These are phyloP conservation scores for Hippocampus guttulatus DNA, from an alignment of 2,113 vertebrate species.

Conservation along the genomic window DNA sequence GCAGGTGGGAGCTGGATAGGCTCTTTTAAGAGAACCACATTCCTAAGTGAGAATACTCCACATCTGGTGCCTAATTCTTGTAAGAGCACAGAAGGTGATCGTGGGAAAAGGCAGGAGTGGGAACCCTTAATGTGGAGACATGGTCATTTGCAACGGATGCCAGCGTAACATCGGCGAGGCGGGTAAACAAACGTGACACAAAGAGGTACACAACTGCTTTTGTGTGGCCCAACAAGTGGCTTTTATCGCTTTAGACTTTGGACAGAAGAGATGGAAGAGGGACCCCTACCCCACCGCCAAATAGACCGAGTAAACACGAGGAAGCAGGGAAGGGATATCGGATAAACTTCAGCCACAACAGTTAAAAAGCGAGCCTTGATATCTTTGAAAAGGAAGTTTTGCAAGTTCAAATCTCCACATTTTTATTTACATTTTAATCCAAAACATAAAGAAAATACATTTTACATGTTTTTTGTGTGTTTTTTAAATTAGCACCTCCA, in stretches of 20 bases:
- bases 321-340: constrained; percentile 30
- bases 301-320: constrained; percentile 49
- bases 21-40: too few relatives aligned
- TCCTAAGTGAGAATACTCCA: too few relatives aligned
- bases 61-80: not conserved
- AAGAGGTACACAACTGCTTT: constrained; percentile 60
- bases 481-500: too few relatives aligned
- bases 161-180: constrained; percentile 44
- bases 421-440: too few relatives aligned
- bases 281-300: constrained; percentile 13
- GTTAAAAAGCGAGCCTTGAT: not conserved
- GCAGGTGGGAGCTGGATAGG: too few relatives aligned
- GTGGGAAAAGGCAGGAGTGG: not conserved
- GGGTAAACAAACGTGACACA: constrained; percentile 55
- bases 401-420: too few relatives aligned
- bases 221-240: constrained; percentile 43
- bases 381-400: not conserved
- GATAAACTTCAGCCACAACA: constrained; percentile 18
- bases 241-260: constrained; percentile 60
- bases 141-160: constrained; percentile 35
- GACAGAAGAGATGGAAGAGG: constrained; percentile 47
- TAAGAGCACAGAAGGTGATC: not conserved
- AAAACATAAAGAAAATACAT: not conserved
- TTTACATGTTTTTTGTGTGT: too few relatives aligned
- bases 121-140: constrained; percentile 14